phyloP scores from a whole-genome alignment of 2,797 vertebrate genomes.

The Falco peregrinus region DNA sequence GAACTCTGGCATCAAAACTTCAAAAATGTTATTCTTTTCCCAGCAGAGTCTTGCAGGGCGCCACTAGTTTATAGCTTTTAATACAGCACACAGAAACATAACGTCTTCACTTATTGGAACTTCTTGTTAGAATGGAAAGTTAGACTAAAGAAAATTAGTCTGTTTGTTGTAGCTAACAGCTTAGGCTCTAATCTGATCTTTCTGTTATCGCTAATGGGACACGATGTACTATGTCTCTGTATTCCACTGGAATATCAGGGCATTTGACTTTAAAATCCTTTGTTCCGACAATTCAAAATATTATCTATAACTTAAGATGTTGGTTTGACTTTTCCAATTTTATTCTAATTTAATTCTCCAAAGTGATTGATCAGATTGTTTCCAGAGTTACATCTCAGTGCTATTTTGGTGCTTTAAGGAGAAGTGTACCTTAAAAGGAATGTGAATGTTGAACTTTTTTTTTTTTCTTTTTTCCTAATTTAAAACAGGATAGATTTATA shows the following conservation, averaged over 20 bases:
- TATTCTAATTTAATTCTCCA: neutral
- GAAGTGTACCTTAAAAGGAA: neutral
- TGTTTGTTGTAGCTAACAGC: neutral
- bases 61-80: neutral
- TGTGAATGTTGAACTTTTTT: too few relatives aligned
- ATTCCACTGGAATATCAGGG: neutral
- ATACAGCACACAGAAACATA: neutral
- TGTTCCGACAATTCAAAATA: neutral
- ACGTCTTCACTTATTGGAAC: neutral
- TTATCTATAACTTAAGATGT: neutral
- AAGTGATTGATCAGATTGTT: neutral
- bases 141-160: neutral
- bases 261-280: neutral
- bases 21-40: constrained; percentile 34
- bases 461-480: neutral
- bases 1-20: constrained; percentile 12
- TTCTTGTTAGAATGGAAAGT: neutral
- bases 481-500: neutral
- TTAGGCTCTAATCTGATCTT: neutral
- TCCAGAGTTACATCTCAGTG: neutral
- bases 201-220: neutral
- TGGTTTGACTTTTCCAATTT: neutral
- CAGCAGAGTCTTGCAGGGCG: neutral
- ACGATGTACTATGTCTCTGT: neutral
- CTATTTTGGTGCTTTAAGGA: neutral